Evolutionary conservation across 2,797 vertebrate genomes (phyloP), one percentile per base, ranked within the genome.

Genomic region (Sphenodon punctatus): DNA sequence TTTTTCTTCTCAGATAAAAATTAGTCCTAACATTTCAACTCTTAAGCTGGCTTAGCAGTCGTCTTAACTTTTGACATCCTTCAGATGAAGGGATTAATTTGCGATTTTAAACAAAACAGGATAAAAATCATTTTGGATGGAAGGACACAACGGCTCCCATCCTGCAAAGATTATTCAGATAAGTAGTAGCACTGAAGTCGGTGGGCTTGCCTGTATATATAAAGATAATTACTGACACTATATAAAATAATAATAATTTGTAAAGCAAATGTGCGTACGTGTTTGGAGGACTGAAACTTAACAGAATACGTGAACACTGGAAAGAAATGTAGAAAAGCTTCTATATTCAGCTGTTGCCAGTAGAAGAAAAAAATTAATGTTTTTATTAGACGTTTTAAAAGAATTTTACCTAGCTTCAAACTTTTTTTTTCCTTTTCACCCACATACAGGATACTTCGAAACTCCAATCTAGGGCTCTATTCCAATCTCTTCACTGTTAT

Each of bases 1-100:
- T 89, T 89, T 91, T 74, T 88, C 43, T 90, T 91, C 88, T 80
- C 91, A 72, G 75, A 88, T 89, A 80, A 65, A 91, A 90, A 60
- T 92, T 73, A 88, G 60, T 78, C 88, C 84, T 81, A 87, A 93
- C 83, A 93, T 90, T 87, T 82, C 82, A 82, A 92, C 81, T 89
- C 77, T 81, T 87, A 82, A 90, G 83, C 73, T 89, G 92, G 65
- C 79, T 75, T 81, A 7, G 58, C 19, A 89, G 27, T 80, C 82
- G 76, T 83, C 51, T 86, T 3, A 86, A 55, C 51, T 67, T 89
- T 48, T 86, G 76, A 83, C 68, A 88, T 86, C 27, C 78, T 87
- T 88, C 85, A 85, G 63, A 88, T 88, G 27, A 1, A 79, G 84
- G 85, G 87, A 84, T 65, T 83, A 71, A 56, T 82, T 1, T 34